Percentiles rank a stretch among this genome's conserved stretches.
Conservation (phyloP, 2,888 invertebrate species). For the Netelia fuscicornis region DNA sequence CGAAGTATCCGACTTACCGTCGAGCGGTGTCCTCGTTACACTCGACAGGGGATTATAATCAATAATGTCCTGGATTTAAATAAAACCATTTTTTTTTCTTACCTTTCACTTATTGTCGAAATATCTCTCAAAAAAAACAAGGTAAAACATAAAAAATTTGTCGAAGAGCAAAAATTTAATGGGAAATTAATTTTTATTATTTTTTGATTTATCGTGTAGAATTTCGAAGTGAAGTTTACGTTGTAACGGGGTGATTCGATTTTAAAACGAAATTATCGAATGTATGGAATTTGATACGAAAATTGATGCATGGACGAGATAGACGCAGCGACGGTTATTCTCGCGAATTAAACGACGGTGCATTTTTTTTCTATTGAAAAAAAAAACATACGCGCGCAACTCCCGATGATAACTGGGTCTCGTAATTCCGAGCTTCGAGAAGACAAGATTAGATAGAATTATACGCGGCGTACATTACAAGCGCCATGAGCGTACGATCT, state of each 20-base stretch:
- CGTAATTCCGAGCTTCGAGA: slow-evolving; percentile 28
- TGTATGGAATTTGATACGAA: background rate
- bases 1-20: background rate
- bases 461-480: slow-evolving; percentile 16
- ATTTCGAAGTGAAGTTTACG: no score
- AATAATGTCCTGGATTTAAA: no score
- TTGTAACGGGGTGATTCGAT: no score
- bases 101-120: no score
- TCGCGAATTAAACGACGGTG: background rate
- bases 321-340: background rate
- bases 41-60: no score
- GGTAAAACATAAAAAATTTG: no score
- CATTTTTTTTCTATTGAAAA: slow-evolving; percentile 10
- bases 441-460: slow-evolving; percentile 19
- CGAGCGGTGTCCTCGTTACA: background rate
- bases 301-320: background rate
- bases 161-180: no score
- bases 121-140: no score
- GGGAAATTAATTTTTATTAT: no score
- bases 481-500: background rate
- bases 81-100: no score
- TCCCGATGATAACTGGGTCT: background rate
- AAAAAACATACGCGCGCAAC: background rate
- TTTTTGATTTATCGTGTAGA: no score
- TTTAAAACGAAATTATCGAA: no score